Evolutionary conservation across 2,888 invertebrate genomes (phyloP), one percentile per base, ranked within the genome.

Genomic region (Margaritifera margaritifera): DNA sequence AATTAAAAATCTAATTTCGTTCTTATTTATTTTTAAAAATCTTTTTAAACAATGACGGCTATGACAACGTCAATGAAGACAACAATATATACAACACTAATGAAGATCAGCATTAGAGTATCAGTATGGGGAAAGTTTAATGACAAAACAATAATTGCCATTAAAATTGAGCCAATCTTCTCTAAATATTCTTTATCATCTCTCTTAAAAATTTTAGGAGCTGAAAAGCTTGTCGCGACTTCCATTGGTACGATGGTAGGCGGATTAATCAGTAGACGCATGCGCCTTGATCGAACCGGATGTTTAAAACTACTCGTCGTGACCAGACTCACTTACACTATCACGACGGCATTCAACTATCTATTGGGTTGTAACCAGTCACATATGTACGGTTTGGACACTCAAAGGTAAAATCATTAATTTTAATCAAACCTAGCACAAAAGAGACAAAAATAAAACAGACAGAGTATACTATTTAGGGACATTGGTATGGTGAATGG

Each of bases 161-260:
- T 42, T 3, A 42, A 42, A 42, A 11, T 42, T 42, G 42, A 15
- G 15, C 11, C 15, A 42, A 42, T 42, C 11, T 15, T 42, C 15
- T 15, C 0, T 42, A 11, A 42, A 15, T 0, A 15, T 11, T 42
- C 42, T 2, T 42, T 3, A 42, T 15, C 11, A 11, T 42, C 8
- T 31, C 42, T 42, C 15, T 42, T 42, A 2, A 42, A 42, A 11
- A 11, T 42, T 66, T 2, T 51, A 80, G 80, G 80, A 56, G 55
- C 68, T 5, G 75, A 80, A 25, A 77, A 77, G 58, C 61, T 80
- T 11, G 68, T 71, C 0, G 74, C 78, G 6, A 75, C 72, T 4
- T 62, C 66, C 18, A n/a, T 73, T 5, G 80, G 80, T 1, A 79
- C 79, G n/a, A 74, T 78, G 63, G 6, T 72, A 2, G 80, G 80